These are phyloP conservation scores for Gallinago nigripennis DNA, from an alignment of 2,797 vertebrate genomes.

Conservation along the genomic window DNA sequence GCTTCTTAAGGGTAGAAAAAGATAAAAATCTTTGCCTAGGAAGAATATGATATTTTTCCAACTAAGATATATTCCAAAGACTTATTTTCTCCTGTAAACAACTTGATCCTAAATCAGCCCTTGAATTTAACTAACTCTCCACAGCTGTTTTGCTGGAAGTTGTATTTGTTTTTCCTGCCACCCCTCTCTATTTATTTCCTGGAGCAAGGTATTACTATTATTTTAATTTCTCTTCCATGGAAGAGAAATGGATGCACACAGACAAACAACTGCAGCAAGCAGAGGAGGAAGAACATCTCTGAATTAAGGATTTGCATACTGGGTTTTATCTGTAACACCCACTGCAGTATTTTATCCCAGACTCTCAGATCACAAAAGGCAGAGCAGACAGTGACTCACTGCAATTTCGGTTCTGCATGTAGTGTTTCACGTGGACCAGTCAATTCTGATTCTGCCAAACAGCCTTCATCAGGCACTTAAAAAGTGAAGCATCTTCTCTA, in stretches of 20 bases:
- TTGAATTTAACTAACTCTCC: neutral
- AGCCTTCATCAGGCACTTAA: slow-evolving; percentile 7
- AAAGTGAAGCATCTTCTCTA: neutral
- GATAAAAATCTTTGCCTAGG: neutral
- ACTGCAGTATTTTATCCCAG: slow-evolving; percentile 54
- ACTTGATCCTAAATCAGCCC: neutral
- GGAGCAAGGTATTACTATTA: neutral
- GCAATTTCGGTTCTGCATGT: neutral
- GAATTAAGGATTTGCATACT: slow-evolving; percentile 44
- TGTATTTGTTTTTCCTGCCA: neutral
- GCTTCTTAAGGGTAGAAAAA: neutral
- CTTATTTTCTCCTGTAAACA: neutral
- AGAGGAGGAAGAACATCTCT: slow-evolving; percentile 25
- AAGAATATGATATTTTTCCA: neutral
- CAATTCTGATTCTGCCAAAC: slow-evolving; percentile 28
- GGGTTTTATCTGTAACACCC: slow-evolving; percentile 54
- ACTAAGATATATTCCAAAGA: neutral
- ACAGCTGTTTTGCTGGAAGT: neutral
- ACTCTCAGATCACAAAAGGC: slow-evolving; percentile 51
- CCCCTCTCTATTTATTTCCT: neutral
- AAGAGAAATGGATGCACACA: neutral
- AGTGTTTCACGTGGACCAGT: slow-evolving; percentile 6
- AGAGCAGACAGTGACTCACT: slow-evolving; percentile 56
- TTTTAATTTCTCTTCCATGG: neutral
- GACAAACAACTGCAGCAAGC: neutral